A percentile compares a stretch with the other conserved stretches of the same genome.
phyloP scores from a whole-genome alignment of 2,113 vertebrate species.

The Nothocercus nigrocapillus region DNA sequence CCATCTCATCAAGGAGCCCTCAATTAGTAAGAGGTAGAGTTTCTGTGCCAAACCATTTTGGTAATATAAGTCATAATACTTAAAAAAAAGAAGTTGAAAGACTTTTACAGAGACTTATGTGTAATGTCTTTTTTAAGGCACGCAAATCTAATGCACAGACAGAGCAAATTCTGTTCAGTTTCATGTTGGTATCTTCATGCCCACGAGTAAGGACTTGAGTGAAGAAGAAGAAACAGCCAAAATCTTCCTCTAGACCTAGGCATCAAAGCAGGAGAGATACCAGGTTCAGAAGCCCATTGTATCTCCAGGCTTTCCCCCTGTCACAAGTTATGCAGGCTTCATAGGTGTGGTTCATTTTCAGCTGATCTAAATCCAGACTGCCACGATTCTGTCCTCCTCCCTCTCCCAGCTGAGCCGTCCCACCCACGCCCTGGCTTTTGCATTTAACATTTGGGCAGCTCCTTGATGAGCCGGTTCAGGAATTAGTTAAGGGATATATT shows the following conservation, averaged over 20 bases:
- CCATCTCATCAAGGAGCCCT: not conserved
- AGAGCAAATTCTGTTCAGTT: not conserved
- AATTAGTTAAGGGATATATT: not conserved
- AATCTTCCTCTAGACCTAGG: not conserved
- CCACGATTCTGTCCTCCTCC: not conserved
- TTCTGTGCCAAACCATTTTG: not conserved
- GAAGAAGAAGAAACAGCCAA: not conserved
- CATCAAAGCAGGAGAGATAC: not conserved
- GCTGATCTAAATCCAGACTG: not conserved
- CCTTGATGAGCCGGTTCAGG: not conserved
- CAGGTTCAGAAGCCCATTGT: fast-evolving
- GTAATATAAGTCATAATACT: not conserved
- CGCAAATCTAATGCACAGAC: not conserved
- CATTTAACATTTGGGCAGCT: not conserved
- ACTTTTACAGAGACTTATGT: not conserved
- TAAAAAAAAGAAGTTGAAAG: not conserved
- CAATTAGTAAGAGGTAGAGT: not conserved
- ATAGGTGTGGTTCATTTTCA: constrained; percentile 26
- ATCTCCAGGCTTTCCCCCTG: not conserved
- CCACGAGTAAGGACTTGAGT: not conserved
- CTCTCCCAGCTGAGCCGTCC: not conserved
- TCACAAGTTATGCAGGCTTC: not conserved
- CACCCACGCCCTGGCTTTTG: not conserved
- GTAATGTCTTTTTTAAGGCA: not conserved
- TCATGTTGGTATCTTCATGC: not conserved